Percentiles rank a stretch among this genome's conserved stretches.
Evolutionary conservation across 2,113 vertebrate species (phyloP).

Genomic region (Ciconia maguari): DNA sequence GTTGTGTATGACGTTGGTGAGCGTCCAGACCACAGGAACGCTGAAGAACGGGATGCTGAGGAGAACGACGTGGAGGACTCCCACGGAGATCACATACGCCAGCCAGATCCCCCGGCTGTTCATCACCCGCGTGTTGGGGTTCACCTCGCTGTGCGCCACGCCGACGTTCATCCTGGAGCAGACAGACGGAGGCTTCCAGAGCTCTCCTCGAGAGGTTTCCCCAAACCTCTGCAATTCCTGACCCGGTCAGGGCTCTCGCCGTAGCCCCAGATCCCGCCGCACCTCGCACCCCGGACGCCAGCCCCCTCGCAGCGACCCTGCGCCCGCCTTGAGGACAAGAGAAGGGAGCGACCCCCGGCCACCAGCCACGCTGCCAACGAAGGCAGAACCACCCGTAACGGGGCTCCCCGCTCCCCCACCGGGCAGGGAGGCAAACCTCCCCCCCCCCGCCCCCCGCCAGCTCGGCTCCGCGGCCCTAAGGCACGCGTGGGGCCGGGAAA

Average conservation of each 20-base stretch:
- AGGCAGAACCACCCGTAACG: background rate
- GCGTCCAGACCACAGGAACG: constrained; percentile 90
- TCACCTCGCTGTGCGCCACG: constrained; percentile 95
- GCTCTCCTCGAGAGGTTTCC: background rate
- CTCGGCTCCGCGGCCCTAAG: background rate
- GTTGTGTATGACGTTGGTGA: constrained; percentile 95
- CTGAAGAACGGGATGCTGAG: constrained; percentile 95
- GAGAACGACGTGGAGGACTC: constrained; percentile 83
- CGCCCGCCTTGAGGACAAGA: background rate
- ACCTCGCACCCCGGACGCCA: background rate
- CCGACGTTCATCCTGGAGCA: constrained; percentile 88
- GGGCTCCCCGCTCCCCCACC: background rate
- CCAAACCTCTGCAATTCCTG: background rate
- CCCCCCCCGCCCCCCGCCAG: no score
- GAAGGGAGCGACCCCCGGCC: background rate
- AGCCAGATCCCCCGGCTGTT: constrained; percentile 94
- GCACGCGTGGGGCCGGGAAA: background rate
- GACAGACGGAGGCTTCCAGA: background rate
- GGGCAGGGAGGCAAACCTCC: no score
- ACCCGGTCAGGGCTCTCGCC: background rate
- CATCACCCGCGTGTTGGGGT: constrained; percentile 95
- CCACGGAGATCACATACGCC: constrained; percentile 87
- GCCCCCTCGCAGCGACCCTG: fast-evolving
- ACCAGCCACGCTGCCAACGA: background rate
- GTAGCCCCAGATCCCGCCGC: background rate